These are phyloP conservation scores for Grammomys surdaster DNA, from an alignment of 2,113 vertebrate genomes.

Conservation along the genomic window DNA sequence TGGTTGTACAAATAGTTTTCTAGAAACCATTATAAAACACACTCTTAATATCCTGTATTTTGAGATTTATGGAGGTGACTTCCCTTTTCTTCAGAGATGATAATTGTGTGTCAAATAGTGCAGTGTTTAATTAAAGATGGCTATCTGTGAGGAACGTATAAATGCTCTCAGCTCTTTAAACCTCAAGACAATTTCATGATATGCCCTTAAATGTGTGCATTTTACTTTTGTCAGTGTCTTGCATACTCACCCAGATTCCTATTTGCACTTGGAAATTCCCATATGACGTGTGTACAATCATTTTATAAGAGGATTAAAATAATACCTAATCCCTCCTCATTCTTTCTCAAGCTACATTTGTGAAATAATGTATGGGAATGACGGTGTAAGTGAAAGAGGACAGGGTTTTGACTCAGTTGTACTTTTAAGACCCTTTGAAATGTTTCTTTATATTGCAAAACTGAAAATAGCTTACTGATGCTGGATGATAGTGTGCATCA, in stretches of 20 bases:
- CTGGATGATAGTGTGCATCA: not conserved
- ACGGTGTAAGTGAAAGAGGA: not conserved
- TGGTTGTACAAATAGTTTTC: slow-evolving; percentile 55
- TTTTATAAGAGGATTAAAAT: slow-evolving; percentile 57
- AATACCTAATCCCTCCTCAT: slow-evolving; percentile 53
- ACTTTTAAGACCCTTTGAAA: not conserved
- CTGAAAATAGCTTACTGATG: not conserved
- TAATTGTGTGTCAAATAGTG: slow-evolving; percentile 68
- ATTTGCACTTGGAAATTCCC: slow-evolving; percentile 60
- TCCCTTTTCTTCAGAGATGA: slow-evolving; percentile 73
- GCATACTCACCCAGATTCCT: slow-evolving; percentile 61
- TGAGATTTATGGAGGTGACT: slow-evolving; percentile 78
- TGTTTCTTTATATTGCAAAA: not conserved
- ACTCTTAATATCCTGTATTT: slow-evolving; percentile 71
- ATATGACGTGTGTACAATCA: slow-evolving; percentile 48
- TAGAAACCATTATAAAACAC: slow-evolving; percentile 58
- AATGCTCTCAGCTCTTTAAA: slow-evolving; percentile 73
- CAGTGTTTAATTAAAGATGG: slow-evolving; percentile 77
- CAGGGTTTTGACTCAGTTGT: slow-evolving; percentile 2
- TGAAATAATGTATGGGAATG: slow-evolving; percentile 6
- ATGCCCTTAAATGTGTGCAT: slow-evolving; percentile 54
- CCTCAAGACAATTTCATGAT: slow-evolving; percentile 60
- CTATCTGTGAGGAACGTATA: slow-evolving; percentile 63
- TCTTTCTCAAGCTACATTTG: slow-evolving; percentile 19
- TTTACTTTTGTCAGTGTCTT: slow-evolving; percentile 72